phyloP scores from a whole-genome alignment of 2,888 invertebrate species.

The Oligia fasciuncula region DNA sequence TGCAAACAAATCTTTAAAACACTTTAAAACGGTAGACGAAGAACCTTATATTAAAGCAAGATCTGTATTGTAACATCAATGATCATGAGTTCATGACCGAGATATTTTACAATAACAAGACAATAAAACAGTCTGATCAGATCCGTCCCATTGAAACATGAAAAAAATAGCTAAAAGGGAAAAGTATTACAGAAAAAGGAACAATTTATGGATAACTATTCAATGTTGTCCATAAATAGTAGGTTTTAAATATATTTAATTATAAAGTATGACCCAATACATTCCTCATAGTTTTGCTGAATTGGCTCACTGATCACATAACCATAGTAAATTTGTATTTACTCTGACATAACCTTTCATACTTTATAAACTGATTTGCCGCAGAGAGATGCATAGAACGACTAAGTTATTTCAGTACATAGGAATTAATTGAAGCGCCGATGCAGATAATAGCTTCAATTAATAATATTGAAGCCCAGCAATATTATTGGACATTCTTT shows the following conservation, averaged over 20 bases:
- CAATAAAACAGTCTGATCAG: not conserved
- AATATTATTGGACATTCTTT: constrained; percentile 64
- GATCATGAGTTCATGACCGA: not conserved
- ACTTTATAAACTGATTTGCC: constrained; percentile 11
- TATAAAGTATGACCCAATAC: not conserved
- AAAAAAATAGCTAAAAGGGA: not conserved
- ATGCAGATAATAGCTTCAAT: constrained; percentile 54
- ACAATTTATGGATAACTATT: not conserved
- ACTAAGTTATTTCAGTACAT: constrained; percentile 33
- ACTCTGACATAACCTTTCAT: not conserved
- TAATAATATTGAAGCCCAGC: constrained; percentile 52
- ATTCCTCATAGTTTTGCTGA: constrained; percentile 21
- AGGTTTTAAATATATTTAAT: not conserved
- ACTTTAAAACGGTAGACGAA: too few species aligned
- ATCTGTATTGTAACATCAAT: not conserved
- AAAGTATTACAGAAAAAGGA: constrained; percentile 19
- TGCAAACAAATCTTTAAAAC: not conserved
- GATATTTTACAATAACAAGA: not conserved
- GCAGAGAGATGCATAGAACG: constrained; percentile 9
- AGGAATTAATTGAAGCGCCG: constrained; percentile 37
- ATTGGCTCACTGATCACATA: constrained; percentile 1
- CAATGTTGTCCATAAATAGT: not conserved
- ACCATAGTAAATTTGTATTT: not conserved
- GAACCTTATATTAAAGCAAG: not conserved
- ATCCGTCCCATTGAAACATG: not conserved